Evolutionary conservation across 2,888 invertebrate species (phyloP), one percentile per base, ranked within the genome.

Genomic region (Hyposoter dolosus): DNA sequence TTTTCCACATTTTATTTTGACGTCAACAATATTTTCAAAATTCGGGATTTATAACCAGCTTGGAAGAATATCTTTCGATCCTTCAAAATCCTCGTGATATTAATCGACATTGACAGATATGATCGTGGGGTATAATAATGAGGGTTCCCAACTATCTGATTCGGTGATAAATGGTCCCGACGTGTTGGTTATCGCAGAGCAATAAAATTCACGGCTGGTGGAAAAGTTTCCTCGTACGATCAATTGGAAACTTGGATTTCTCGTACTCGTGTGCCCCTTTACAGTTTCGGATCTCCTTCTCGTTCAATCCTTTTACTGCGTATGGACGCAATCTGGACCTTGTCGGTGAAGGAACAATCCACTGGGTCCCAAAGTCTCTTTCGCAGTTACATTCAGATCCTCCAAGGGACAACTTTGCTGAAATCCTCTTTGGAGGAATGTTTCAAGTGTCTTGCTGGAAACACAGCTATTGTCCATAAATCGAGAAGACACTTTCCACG

Each of bases 271-370:
- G 19, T 15, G 50, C n/a, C 76, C 35, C 53, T n/a, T 50, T 19
- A 50, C n/a, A n/a, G 28, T 43, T 40, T 50, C 40, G 66, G 10
- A 68, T 75, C 71, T 65, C 15, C 56, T 28, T 60, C 28, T 65
- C 80, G 45, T 80, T 75, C 43, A 12, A 40, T 19, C 45, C 71
- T 65, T 82, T 82, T 71, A 82, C 74, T 17, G 69, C 45, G 69
- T 63, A 65, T 75, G 53, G 45, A 75, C 63, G 80, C 72, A 75
- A 79, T 79, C 74, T 78, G 81, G 74, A 82, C 43, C 56, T 69
- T 47, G 23, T 72, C 35, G 79, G 43, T 80, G 77, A 50, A 3
- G 19, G 40, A 66, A 68, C 35, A 68, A 50, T 66, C 66, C 47
- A 10, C 40, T 43, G 28, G 53, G 23, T 68, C n/a, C 60, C 40